Evolutionary conservation across 2,797 vertebrate species (phyloP).

Genomic region (Halcyon leucocephala): DNA sequence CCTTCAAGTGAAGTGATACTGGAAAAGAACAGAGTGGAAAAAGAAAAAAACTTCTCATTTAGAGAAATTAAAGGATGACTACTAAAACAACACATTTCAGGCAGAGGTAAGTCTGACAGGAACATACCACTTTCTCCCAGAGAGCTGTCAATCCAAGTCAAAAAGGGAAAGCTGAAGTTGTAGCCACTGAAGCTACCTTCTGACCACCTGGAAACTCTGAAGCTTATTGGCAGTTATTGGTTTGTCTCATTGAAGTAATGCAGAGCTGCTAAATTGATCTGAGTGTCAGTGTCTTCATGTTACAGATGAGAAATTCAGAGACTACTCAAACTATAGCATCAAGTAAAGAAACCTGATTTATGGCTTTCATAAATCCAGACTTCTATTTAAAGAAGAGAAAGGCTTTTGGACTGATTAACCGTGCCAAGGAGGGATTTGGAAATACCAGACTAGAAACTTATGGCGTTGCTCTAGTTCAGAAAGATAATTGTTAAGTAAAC

Average conservation of each 20-base stretch:
- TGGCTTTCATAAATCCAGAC: conserved; percentile 11
- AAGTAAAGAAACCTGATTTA: conserved; percentile 18
- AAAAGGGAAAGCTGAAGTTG: neutral
- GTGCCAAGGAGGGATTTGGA: conserved; percentile 38
- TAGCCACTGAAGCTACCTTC: neutral
- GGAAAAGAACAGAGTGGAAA: neutral
- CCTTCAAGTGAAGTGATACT: neutral
- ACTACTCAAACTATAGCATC: neutral
- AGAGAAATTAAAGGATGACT: neutral
- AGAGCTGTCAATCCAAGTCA: neutral
- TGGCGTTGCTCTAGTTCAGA: conserved; percentile 28
- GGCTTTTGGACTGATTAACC: neutral
- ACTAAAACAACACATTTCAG: neutral
- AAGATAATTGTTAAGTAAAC: conserved; percentile 61
- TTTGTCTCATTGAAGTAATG: neutral
- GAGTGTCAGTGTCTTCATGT: neutral
- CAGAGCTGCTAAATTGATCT: neutral
- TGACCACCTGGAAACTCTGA: neutral
- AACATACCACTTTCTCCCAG: neutral
- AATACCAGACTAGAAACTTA: conserved; percentile 41
- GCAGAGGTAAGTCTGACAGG: neutral
- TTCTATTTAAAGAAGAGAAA: conserved; percentile 31
- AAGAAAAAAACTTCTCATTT: neutral
- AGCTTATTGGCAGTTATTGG: neutral
- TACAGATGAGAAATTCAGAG: conserved; percentile 13